Evolutionary conservation across 2,797 vertebrate genomes (phyloP), one percentile per base, ranked within the genome.

Genomic region (Gymnothorax reevesii): DNA sequence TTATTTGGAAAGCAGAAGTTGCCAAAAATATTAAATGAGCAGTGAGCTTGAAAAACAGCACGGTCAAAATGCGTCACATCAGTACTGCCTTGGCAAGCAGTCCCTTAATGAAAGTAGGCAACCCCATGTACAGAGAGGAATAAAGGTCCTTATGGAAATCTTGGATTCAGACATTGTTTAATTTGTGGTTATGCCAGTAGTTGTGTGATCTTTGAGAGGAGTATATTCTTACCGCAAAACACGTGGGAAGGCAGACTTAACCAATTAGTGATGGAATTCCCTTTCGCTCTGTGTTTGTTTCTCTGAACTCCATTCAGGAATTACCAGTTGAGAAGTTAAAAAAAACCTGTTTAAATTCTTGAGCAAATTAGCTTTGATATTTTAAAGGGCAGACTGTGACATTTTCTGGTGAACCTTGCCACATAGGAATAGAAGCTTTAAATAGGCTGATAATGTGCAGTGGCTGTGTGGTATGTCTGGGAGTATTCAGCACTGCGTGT

Each of bases 261-360:
- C 79, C 57, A 57, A 25, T 60, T 17, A 80, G 77, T 20, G 25
- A 27, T 83, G 57, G 55, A 83, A 83, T 83, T 83, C 57, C 82
- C 82, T 59, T 83, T 82, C 55, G 27, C 25, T 57, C 80, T 59
- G 27, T 83, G 57, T 22, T 57, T 60, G 4, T 25, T 27, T 2
- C 22, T 13, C 57, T 33, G 0, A 59, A 25, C 57, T 25, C 22
- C n/a, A 59, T 83, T 83, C 57, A 27, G 33, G 82, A 83, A 57
- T 55, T 27, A 83, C 82, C 82, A 15, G 82, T 83, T 15, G 9
- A 52, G n/a, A 42, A 42, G 33, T n/a, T n/a, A 2, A 42, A 6
- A 15, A 59, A 57, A 12, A 17, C n/a, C 57, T 59, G 33, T 60
- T 59, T 83, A 59, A 83, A 27, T 25, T 59, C 82, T 59, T 83